Evolutionary conservation across 2,797 vertebrate genomes (phyloP).

Genomic region (Pseudocheirus occidentalis): DNA sequence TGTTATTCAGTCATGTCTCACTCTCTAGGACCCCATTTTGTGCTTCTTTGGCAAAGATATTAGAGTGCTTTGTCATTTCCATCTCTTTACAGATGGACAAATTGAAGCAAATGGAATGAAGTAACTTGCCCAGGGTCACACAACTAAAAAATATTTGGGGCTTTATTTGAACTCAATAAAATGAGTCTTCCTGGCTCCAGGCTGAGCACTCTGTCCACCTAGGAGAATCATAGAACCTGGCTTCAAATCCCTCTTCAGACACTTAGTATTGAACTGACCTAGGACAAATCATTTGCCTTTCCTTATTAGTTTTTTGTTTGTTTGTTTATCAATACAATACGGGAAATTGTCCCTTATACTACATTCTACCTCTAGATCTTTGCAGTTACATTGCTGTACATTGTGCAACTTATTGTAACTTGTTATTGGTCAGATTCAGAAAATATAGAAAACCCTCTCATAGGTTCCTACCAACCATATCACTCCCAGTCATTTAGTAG

Average conservation of each 20-base stretch:
- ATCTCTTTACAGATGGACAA: not conserved
- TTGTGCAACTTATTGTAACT: too few relatives aligned
- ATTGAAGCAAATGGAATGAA: not conserved
- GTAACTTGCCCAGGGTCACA: not conserved
- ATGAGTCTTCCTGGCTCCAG: not conserved
- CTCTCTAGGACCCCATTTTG: not conserved
- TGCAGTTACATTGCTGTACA: not conserved
- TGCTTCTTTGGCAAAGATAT: not conserved
- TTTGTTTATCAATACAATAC: not conserved
- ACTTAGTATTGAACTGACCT: not conserved
- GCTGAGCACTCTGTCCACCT: not conserved
- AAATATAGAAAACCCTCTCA: not conserved
- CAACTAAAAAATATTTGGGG: not conserved
- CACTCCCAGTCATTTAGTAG: constrained; percentile 29
- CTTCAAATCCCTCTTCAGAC: not conserved
- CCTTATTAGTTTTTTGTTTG: not conserved
- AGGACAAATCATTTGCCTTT: not conserved
- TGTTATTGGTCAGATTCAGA: not conserved
- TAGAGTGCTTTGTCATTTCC: not conserved
- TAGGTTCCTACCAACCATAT: not conserved
- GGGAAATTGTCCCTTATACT: not conserved
- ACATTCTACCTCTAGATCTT: not conserved
- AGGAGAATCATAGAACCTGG: not conserved
- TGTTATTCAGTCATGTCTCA: not conserved
- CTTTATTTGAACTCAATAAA: not conserved